A percentile compares a stretch with the other conserved stretches of the same genome.
phyloP scores from a whole-genome alignment of 2,797 vertebrate genomes.

The Remorina albescens region DNA sequence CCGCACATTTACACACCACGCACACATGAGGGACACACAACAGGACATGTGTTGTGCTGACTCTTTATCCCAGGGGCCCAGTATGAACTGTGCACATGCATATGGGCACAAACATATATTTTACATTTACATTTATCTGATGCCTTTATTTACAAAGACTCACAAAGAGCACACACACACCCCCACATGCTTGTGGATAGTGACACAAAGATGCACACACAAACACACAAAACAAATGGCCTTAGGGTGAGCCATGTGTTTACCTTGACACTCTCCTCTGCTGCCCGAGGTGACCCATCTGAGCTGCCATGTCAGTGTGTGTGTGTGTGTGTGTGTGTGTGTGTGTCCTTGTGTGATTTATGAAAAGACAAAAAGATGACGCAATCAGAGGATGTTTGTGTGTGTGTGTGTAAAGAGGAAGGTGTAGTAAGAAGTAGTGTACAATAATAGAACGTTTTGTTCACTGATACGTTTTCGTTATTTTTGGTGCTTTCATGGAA shows the following conservation, averaged over 20 bases:
- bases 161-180: conserved; percentile 5
- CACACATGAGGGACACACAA: background rate
- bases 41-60: conserved; percentile 32
- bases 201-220: background rate
- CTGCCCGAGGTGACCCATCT: conserved; percentile 32
- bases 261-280: background rate
- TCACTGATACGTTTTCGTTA: conserved; percentile 29
- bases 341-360: conserved; percentile 34
- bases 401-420: conserved; percentile 4
- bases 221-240: conserved; percentile 25
- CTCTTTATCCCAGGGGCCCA: conserved; percentile 23
- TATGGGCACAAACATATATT: conserved; percentile 32
- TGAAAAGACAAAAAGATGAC: conserved; percentile 19
- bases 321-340: conserved; percentile 26
- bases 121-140: conserved; percentile 60
- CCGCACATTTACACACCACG: background rate
- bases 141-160: conserved; percentile 31
- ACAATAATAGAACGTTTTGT: conserved; percentile 30
- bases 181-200: background rate
- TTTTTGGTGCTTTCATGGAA: conserved; percentile 32
- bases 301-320: background rate
- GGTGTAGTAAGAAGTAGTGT: conserved; percentile 2
- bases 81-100: conserved; percentile 22
- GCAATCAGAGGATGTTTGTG: conserved; percentile 3
- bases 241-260: background rate